Evolutionary conservation across 2,797 vertebrate genomes (phyloP), one percentile per base, ranked within the genome.

Genomic region (Diglossa cyanea): DNA sequence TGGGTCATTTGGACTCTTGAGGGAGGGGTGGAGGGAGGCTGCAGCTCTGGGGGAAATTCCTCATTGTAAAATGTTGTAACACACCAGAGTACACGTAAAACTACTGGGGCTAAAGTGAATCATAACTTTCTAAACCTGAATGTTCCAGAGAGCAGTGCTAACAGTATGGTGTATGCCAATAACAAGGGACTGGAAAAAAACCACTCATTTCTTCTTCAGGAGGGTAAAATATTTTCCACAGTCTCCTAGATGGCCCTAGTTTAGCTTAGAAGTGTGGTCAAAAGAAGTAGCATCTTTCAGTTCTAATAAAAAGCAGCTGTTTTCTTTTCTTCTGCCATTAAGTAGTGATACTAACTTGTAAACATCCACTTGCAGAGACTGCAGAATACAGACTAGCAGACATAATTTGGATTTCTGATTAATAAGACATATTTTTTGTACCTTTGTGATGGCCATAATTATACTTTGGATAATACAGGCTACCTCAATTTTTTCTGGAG

Each of bases 81-180:
- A 51, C 31, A 70, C 40, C 66, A 63, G 44, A 57, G 39, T 30
- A 71, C 67, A 45, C 1, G 50, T 57, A 79, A 91, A 95, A 70
- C 33, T 65, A 18, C 42, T 77, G 62, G 6, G 47, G 66, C 42
- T 94, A 73, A 91, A 93, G 57, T 92, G 77, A 92, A 91, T 91
- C 86, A 81, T 80, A 67, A 39, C 16, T 80, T 72, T 87, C 39
- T 90, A 90, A 92, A 82, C 50, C 62, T 94, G 91, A 54, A 80
- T 75, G 65, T 91, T 88, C 92, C 89, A 94, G 66, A 42, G 21
- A 85, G 40, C 48, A 53, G 67, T 53, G 33, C 35, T 78, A 62
- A 79, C 47, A 21, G 16, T 66, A 44, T 7, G 13, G n/a, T 45
- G 40, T 40, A 48, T 91, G 88, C 90, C 95, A 95, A 13, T 71